These are phyloP conservation scores for Xiphorhynchus elegans DNA, from an alignment of 2,113 vertebrate species.

Conservation along the genomic window DNA sequence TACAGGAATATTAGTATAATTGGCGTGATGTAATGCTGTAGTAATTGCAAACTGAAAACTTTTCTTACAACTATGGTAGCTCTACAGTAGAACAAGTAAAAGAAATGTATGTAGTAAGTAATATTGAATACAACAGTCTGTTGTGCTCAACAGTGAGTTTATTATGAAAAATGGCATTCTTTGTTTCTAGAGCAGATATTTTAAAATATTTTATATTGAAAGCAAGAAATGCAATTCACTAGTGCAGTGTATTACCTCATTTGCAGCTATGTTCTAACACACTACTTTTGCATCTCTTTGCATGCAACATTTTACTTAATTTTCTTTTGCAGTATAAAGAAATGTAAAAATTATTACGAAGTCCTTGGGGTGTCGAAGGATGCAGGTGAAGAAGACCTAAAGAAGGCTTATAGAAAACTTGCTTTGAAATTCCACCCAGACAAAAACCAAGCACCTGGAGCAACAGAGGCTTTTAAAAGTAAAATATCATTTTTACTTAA, in stretches of 20 bases:
- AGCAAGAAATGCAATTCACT: background rate
- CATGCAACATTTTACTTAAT: slow-evolving; percentile 4
- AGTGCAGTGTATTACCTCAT: background rate
- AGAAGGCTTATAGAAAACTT: slow-evolving; percentile 96
- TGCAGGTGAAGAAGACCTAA: slow-evolving; percentile 92
- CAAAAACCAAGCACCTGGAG: slow-evolving; percentile 96
- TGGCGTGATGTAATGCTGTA: background rate
- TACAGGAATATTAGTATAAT: background rate
- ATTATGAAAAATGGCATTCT: background rate
- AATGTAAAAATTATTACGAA: slow-evolving; percentile 96
- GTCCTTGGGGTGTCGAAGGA: slow-evolving; percentile 92
- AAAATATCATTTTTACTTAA: slow-evolving; percentile 51
- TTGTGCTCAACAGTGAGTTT: background rate
- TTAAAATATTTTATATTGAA: background rate
- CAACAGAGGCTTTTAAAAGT: slow-evolving; percentile 99
- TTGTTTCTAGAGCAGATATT: background rate
- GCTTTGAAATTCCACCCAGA: slow-evolving; percentile 98
- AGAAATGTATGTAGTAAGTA: background rate
- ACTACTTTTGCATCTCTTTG: background rate
- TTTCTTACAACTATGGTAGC: background rate
- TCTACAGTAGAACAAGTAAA: background rate
- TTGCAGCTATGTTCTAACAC: background rate
- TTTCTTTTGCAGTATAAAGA: slow-evolving; percentile 88
- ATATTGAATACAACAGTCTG: background rate
- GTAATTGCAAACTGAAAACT: background rate